Conservation (phyloP, 2,888 invertebrate species). For the Drosophila mercatorum region DNA sequence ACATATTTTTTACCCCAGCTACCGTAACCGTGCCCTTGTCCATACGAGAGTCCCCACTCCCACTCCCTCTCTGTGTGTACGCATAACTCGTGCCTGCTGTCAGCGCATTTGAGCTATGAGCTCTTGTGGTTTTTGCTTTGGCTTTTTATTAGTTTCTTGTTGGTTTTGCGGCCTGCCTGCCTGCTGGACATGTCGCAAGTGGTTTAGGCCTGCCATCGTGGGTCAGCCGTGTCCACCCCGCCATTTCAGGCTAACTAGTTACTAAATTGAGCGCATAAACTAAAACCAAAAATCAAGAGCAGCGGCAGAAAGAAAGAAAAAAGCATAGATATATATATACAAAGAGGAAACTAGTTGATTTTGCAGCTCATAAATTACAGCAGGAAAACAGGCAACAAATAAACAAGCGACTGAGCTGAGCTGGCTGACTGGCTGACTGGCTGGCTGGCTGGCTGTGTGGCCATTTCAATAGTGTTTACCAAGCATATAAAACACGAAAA, state of each 20-base stretch:
- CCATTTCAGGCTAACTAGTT: slow-evolving; percentile 73
- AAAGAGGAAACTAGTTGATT: slow-evolving; percentile 50
- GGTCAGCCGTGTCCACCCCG: slow-evolving; percentile 9
- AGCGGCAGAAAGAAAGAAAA: slow-evolving; percentile 4
- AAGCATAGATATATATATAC: slow-evolving; percentile 13
- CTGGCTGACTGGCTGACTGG: neutral
- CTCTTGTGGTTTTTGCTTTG: slow-evolving; percentile 72
- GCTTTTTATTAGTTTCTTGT: slow-evolving; percentile 77
- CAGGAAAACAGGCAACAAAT: slow-evolving; percentile 48
- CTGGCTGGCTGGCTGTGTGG: slow-evolving; percentile 7
- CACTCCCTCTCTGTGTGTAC: slow-evolving; percentile 41
- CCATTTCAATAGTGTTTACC: slow-evolving; percentile 56
- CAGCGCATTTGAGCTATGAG: slow-evolving; percentile 78
- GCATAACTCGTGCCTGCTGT: slow-evolving; percentile 80
- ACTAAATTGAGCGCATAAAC: slow-evolving; percentile 77
- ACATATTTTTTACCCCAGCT: slow-evolving; percentile 60
- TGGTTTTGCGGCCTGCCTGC: slow-evolving; percentile 26
- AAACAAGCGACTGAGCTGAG: slow-evolving; percentile 37
- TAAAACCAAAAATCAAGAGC: slow-evolving; percentile 56
- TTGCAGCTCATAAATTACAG: slow-evolving; percentile 72
- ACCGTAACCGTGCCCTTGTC: slow-evolving; percentile 2
- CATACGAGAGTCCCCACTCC: neutral
- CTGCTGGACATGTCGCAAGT: slow-evolving; percentile 49
- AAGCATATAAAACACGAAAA: slow-evolving; percentile 55
- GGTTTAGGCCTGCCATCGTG: slow-evolving; percentile 52